phyloP scores from a whole-genome alignment of 2,113 vertebrate species.

The Xenotilapia leptura region DNA sequence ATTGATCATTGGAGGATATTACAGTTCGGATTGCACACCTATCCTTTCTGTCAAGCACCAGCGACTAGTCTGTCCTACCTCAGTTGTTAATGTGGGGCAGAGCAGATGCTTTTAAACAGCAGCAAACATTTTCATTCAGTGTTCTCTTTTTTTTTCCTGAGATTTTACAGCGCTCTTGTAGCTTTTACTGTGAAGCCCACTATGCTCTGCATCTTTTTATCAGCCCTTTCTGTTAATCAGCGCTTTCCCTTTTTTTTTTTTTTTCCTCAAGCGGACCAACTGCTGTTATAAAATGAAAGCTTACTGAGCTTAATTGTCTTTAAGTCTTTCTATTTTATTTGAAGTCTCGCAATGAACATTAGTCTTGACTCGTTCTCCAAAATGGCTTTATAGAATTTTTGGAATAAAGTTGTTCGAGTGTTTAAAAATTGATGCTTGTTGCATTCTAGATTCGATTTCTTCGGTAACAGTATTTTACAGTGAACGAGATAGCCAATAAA shows the following conservation, averaged over 20 bases:
- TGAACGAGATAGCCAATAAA: slow-evolving; percentile 22
- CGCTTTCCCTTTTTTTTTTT: background rate
- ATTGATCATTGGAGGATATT: slow-evolving; percentile 30
- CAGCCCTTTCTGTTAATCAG: slow-evolving; percentile 17
- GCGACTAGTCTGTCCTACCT: background rate
- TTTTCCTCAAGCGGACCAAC: background rate
- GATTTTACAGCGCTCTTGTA: slow-evolving; percentile 8
- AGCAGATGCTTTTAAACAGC: slow-evolving; percentile 26
- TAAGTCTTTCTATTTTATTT: slow-evolving; percentile 21
- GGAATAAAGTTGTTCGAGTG: slow-evolving; percentile 5
- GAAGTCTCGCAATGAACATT: slow-evolving; percentile 4
- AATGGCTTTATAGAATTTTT: slow-evolving; percentile 2
- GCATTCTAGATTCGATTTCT: background rate
- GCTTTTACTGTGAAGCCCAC: slow-evolving; percentile 1
- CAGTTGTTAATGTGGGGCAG: background rate
- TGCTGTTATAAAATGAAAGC: slow-evolving; percentile 28
- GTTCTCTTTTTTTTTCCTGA: slow-evolving; percentile 1
- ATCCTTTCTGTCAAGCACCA: slow-evolving; percentile 17
- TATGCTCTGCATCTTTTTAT: background rate
- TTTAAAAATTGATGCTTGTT: background rate
- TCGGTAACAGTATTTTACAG: background rate
- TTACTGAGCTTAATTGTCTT: background rate
- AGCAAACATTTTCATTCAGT: slow-evolving; percentile 28
- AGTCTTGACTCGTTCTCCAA: background rate
- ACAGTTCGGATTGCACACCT: background rate